Evolutionary conservation across 1,140 invertebrate species (phyloP).

Genomic region (Coboldia fuscipes): DNA sequence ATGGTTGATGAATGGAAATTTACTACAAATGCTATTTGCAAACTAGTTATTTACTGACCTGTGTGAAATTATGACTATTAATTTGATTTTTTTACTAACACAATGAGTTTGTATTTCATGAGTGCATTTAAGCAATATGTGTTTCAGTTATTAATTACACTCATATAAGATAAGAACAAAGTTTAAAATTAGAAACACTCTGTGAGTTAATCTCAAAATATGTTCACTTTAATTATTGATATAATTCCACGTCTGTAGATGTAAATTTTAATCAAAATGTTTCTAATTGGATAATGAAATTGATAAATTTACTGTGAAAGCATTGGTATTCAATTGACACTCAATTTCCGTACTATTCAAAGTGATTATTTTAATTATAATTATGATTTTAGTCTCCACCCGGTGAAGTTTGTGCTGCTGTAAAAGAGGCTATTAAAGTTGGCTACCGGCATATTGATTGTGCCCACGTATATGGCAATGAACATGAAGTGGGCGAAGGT

Average conservation of each 20-base stretch:
- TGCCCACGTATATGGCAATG: constrained; percentile 52
- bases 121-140: too few species aligned
- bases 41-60: too few species aligned
- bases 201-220: neutral
- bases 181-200: neutral
- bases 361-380: neutral
- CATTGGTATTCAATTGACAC: neutral
- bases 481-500: constrained; percentile 28
- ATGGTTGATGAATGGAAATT: too few species aligned
- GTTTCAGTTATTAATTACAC: too few species aligned
- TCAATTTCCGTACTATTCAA: neutral
- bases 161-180: too few species aligned
- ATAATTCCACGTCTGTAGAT: neutral
- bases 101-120: too few species aligned
- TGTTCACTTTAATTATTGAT: neutral
- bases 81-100: too few species aligned
- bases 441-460: constrained; percentile 73
- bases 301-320: too few species aligned
- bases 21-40: too few species aligned
- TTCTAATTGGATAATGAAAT: neutral
- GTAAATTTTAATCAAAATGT: neutral
- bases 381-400: constrained; percentile 34
- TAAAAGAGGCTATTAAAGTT: constrained; percentile 48
- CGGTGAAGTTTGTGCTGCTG: constrained; percentile 47
- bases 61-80: too few species aligned